Evolutionary conservation across 2,888 invertebrate species (phyloP).

Genomic region (Arenicola marina): DNA sequence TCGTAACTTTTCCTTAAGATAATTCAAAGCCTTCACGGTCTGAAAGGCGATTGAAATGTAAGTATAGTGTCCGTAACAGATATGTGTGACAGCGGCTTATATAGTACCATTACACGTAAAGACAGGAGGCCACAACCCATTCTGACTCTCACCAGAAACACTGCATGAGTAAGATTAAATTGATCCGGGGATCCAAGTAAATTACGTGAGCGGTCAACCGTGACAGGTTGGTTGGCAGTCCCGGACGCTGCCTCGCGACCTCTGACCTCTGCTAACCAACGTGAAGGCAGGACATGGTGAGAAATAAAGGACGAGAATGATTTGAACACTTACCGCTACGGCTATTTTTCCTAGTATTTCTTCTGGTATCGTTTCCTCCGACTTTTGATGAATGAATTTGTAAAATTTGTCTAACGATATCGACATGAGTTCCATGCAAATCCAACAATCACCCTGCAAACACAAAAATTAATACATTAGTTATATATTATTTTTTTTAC

Average conservation of each 20-base stretch:
- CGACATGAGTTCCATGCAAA: constrained; percentile 99
- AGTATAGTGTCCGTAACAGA: too few species aligned
- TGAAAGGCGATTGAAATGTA: too few species aligned
- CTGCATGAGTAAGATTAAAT: neutral
- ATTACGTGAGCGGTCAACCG: too few species aligned
- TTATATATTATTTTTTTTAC: neutral
- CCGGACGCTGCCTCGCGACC: too few species aligned
- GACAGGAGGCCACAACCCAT: too few species aligned
- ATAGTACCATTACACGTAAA: too few species aligned
- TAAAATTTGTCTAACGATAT: constrained; percentile 97
- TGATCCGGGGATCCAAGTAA: too few species aligned
- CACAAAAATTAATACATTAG: constrained; percentile 13
- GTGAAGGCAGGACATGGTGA: too few species aligned
- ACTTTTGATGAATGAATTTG: constrained; percentile 58
- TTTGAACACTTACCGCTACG: constrained; percentile 58
- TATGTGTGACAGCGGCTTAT: too few species aligned
- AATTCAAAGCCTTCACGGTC: constrained; percentile 95
- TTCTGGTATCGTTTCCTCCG: constrained; percentile 31
- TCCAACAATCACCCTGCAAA: constrained; percentile 91
- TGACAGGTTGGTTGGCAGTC: too few species aligned
- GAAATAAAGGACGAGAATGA: too few species aligned
- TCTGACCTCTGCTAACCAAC: too few species aligned
- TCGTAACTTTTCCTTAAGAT: constrained; percentile 94
- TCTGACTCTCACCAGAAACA: neutral
- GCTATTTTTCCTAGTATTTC: constrained; percentile 54